Conservation (phyloP, 2,888 invertebrate species). For the Eupithecia abbreviata region DNA sequence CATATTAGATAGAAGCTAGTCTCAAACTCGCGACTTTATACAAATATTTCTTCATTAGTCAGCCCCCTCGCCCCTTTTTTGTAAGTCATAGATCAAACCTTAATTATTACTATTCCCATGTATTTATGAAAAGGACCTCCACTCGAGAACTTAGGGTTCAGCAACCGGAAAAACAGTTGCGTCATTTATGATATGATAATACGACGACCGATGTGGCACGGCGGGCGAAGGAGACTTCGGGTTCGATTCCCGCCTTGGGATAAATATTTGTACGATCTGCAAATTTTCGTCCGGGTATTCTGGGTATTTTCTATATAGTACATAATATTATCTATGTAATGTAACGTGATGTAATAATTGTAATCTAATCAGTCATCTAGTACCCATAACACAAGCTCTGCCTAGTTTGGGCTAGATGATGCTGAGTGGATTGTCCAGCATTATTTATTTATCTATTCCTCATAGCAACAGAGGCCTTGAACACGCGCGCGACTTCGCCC, state of each 20-base stretch:
- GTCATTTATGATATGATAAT: slow-evolving; percentile 15
- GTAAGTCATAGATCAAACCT: not conserved
- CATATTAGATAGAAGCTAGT: not conserved
- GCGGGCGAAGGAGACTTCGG: too few species aligned
- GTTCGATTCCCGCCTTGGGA: too few species aligned
- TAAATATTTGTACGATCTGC: too few species aligned
- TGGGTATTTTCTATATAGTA: too few species aligned
- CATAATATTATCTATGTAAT: too few species aligned
- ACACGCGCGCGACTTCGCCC: not conserved
- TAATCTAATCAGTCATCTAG: too few species aligned
- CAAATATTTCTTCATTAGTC: not conserved
- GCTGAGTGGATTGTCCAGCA: too few species aligned
- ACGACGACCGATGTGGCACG: not conserved
- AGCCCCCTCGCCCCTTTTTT: not conserved
- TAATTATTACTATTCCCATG: slow-evolving; percentile 24
- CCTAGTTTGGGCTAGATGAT: too few species aligned
- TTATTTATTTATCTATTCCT: not conserved
- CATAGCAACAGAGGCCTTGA: slow-evolving; percentile 10
- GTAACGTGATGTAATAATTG: too few species aligned
- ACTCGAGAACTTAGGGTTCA: slow-evolving; percentile 31
- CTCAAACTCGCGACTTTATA: not conserved
- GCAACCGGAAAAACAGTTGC: slow-evolving; percentile 18
- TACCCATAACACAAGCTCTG: too few species aligned
- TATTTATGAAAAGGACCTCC: slow-evolving; percentile 36
- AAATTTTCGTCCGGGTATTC: too few species aligned